Evolutionary conservation across 2,113 vertebrate species (phyloP), one percentile per base, ranked within the genome.

Genomic region (Proteles cristata): DNA sequence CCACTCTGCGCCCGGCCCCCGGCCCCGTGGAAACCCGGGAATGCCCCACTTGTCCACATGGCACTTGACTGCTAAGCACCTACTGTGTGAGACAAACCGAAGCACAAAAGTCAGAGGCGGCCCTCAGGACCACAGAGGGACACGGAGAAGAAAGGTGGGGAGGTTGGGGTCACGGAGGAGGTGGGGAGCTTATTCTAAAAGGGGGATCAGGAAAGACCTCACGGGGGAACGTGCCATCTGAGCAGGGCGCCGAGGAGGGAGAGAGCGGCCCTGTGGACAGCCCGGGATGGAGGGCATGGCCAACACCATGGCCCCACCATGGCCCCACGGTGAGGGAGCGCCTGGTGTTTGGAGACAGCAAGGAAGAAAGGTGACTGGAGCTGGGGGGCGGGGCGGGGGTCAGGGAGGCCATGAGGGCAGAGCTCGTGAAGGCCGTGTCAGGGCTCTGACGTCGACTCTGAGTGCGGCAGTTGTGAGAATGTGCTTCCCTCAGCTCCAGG

Each of bases 201-300:
- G 21, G 50, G 48, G 35, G 5, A 65, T 15, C 31, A 39, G 92
- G 28, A 76, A 73, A 53, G 79, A 2, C 69, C n/a, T 1, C 11
- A 0, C 15, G 17, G 53, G 23, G 23, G 26, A 95, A 88, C 31
- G 5, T 17, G 16, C 31, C 61, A 1, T 35, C 4, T 35, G 69
- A 80, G 50, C 7, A 76, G 76, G 43, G 35, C 25, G 21, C 31
- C 14, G n/a, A 25, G 33, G 43, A 21, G 15, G 0, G 7, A 58
- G 45, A 48, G 35, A 43, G 50, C 0, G 1, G 31, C 9, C n/a
- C 61, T 5, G 0, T 0, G n/a, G n/a, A 3, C 8, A 10, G 58
- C 25, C 39, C 1, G 2, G 14, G n/a, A 53, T 14, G 25, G 35
- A 63, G n/a, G 4, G 33, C 10, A 4, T 1, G 3, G 50, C 25